Base-by-base conservation (phyloP, 2,113 vertebrate genomes). In the Falcunculus frontatus region DNA sequence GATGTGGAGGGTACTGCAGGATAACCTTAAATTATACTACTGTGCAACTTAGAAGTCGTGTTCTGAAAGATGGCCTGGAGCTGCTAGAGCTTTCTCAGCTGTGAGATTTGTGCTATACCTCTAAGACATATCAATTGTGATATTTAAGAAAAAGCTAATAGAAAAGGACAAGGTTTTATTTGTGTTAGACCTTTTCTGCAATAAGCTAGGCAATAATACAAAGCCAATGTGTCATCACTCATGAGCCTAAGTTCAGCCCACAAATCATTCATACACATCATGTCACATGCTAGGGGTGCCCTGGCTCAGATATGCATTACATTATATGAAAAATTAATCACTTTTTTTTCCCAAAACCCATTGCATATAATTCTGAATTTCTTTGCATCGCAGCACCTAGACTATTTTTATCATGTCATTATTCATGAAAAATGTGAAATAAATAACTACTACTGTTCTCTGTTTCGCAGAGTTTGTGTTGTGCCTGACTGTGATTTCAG, bases 401-500 rank as follows among this genome's bases (percentile, higher is more conserved):
- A 8, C 29, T 65, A 37, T 69, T 89, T 82, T 79, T 49, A 57
- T 59, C 21, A 47, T 26, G 73, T 23, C 21, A 25, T 79, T 82
- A 63, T 87, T 92, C 64, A 62, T 95, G 70, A 69, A 44, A 74
- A 80, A 72, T 32, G 6, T 65, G 37, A 91, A 90, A 82, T 44
- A 89, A 89, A 72, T 68, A 84, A 55, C 39, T 76, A 27, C 5
- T 33, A 18, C 16, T 79, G 3, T 73, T 91, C 16, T 27, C 33
- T 55, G 18, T 62, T 80, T 69, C 1, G 2, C 33, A 57, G 49
- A 64, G 42, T 26, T 55, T 32, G 4, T 32, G 23, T 33, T 57
- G 22, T 59, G 6, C 37, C 60, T 53, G 32, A 15, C 23, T 57
- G 17, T 64, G 46, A 76, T 75, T 94, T 82, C 47, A 87, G 50